phyloP scores from a whole-genome alignment of 2,888 invertebrate genomes.

The Drosophila putrida region DNA sequence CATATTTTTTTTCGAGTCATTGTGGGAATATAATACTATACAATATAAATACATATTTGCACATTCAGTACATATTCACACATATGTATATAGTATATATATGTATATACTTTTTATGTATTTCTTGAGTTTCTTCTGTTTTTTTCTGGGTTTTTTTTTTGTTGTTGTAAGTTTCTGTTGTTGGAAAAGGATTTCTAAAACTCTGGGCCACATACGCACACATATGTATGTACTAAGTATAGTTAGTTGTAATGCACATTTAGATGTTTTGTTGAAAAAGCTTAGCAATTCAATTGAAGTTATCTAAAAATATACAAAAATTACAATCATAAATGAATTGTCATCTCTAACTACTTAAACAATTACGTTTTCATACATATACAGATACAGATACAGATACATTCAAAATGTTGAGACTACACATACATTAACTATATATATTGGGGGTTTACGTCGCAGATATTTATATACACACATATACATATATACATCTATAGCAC shows the following conservation, averaged over 20 bases:
- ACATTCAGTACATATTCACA: conserved; percentile 11
- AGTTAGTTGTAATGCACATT: conserved; percentile 61
- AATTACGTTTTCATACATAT: conserved; percentile 30
- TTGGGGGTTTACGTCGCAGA: neutral
- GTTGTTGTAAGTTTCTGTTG: neutral
- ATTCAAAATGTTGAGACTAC: conserved; percentile 27
- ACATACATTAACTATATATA: conserved; percentile 7
- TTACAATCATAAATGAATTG: conserved; percentile 61
- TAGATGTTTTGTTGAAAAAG: conserved; percentile 63
- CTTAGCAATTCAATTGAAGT: conserved; percentile 63
- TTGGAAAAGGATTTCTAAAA: conserved; percentile 32
- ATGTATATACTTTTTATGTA: no score
- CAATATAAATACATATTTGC: conserved; percentile 4
- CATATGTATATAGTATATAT: conserved; percentile 7
- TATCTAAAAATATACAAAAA: conserved; percentile 66
- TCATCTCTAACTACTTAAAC: conserved; percentile 64
- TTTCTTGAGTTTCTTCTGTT: neutral
- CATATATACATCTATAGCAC: conserved; percentile 18
- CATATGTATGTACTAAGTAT: conserved; percentile 15
- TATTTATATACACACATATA: conserved; percentile 10
- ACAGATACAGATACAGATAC: conserved; percentile 18
- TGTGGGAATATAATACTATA: conserved; percentile 3
- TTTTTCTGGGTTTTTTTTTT: conserved; percentile 16
- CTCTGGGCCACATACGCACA: conserved; percentile 16
- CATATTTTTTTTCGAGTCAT: conserved; percentile 4